phyloP scores from a whole-genome alignment of 2,113 vertebrate species.

The Pelecanus crispus region DNA sequence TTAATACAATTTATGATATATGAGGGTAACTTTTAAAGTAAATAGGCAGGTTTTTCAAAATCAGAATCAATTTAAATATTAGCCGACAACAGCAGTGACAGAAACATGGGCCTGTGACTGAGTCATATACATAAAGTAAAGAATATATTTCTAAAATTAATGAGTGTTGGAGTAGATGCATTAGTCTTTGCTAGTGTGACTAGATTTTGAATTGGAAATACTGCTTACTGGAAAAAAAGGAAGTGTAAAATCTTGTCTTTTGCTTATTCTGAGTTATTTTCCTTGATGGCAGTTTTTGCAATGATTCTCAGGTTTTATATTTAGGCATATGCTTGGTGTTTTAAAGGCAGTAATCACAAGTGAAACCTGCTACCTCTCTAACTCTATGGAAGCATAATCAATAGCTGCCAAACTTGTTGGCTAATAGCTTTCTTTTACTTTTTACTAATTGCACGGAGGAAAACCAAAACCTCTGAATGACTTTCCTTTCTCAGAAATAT shows the following conservation, averaged over 20 bases:
- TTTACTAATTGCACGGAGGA: not conserved
- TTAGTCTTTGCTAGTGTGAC: not conserved
- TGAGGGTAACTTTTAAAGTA: constrained; percentile 18
- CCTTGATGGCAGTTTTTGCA: not conserved
- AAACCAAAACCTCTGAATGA: not conserved
- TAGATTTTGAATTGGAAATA: not conserved
- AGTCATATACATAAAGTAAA: not conserved
- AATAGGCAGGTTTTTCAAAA: constrained; percentile 36
- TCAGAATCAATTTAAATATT: constrained; percentile 55
- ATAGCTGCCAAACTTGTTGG: not conserved
- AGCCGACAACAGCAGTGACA: not conserved
- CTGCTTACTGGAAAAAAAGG: not conserved
- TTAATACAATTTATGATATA: constrained; percentile 30
- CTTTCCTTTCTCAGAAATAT: not conserved
- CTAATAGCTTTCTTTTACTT: not conserved
- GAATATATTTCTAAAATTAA: constrained; percentile 8
- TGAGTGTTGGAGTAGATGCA: not conserved
- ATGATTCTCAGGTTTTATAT: not conserved
- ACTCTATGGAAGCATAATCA: not conserved
- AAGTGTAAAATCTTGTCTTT: not conserved
- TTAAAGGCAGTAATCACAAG: not conserved
- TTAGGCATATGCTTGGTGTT: not conserved
- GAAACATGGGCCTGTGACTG: not conserved
- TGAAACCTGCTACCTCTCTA: not conserved
- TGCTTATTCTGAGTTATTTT: not conserved